Evolutionary conservation across 2,113 vertebrate genomes (phyloP).

Genomic region (Danio rerio): DNA sequence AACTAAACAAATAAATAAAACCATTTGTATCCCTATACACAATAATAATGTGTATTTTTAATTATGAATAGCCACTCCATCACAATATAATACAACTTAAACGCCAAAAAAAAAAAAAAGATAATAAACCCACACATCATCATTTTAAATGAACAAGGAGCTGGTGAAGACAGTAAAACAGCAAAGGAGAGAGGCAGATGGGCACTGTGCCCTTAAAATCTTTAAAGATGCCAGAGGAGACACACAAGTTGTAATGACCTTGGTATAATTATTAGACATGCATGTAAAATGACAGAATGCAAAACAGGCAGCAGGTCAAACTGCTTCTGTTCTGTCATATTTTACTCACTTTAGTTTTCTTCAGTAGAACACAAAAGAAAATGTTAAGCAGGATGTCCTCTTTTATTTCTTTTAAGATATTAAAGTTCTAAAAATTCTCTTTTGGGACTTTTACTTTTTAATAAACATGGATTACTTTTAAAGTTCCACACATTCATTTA

Average conservation of each 20-base stretch:
- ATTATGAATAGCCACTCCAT: not conserved
- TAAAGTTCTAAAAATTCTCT: no score
- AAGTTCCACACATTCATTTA: no score
- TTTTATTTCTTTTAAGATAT: no score
- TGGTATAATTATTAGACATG: not conserved
- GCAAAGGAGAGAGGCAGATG: slow-evolving; percentile 4
- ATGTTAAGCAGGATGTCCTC: not conserved
- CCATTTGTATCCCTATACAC: slow-evolving; percentile 26
- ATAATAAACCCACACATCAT: not conserved
- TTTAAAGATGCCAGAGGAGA: slow-evolving; percentile 71
- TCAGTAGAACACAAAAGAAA: not conserved
- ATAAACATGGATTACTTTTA: no score
- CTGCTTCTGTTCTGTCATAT: not conserved
- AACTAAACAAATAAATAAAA: not conserved
- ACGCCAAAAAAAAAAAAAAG: slow-evolving; percentile 27
- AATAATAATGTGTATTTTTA: slow-evolving; percentile 15
- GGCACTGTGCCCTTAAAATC: slow-evolving; percentile 9
- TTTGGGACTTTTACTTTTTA: no score
- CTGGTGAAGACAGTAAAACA: not conserved
- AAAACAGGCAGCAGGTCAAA: not conserved
- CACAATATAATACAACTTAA: slow-evolving; percentile 33
- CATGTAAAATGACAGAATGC: not conserved
- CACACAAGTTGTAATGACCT: slow-evolving; percentile 39
- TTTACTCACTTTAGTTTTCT: not conserved
- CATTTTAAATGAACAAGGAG: not conserved